Conservation (phyloP, 2,888 invertebrate genomes). For the Agapostemon virescens region DNA sequence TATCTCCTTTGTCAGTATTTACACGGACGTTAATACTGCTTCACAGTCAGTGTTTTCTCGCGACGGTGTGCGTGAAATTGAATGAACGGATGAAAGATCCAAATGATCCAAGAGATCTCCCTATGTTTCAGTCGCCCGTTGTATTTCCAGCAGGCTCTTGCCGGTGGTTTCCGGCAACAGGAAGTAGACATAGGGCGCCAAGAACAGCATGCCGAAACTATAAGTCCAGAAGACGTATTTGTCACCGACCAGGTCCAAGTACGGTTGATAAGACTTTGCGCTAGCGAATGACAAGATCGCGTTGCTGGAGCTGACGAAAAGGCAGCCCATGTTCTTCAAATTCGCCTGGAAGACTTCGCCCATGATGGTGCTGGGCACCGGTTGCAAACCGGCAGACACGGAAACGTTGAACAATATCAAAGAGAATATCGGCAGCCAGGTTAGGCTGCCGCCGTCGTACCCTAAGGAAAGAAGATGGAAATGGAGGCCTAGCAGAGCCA, state of each 20-base stretch:
- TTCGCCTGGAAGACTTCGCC: constrained; percentile 76
- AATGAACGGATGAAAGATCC: neutral
- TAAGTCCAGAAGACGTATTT: constrained; percentile 75
- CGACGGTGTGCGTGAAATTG: neutral
- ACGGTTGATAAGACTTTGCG: constrained; percentile 72
- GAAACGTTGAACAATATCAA: constrained; percentile 70
- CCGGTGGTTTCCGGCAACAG: constrained; percentile 75
- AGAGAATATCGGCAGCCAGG: constrained; percentile 72
- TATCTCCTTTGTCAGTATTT: neutral
- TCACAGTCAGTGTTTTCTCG: neutral
- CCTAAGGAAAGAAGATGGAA: constrained; percentile 69
- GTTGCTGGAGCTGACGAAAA: constrained; percentile 66
- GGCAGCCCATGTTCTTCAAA: constrained; percentile 73
- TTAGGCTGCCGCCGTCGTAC: constrained; percentile 53
- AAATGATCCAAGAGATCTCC: neutral
- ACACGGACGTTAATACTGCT: neutral
- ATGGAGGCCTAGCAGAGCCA: constrained; percentile 71
- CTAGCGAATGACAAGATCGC: constrained; percentile 71
- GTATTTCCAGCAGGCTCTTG: constrained; percentile 74
- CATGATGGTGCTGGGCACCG: constrained; percentile 73
- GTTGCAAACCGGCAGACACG: constrained; percentile 69
- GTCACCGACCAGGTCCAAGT: constrained; percentile 71
- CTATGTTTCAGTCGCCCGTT: constrained; percentile 58
- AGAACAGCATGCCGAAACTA: constrained; percentile 61
- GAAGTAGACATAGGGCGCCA: constrained; percentile 70